Evolutionary conservation across 2,888 invertebrate species (phyloP).

Genomic region (Junonia oenone): DNA sequence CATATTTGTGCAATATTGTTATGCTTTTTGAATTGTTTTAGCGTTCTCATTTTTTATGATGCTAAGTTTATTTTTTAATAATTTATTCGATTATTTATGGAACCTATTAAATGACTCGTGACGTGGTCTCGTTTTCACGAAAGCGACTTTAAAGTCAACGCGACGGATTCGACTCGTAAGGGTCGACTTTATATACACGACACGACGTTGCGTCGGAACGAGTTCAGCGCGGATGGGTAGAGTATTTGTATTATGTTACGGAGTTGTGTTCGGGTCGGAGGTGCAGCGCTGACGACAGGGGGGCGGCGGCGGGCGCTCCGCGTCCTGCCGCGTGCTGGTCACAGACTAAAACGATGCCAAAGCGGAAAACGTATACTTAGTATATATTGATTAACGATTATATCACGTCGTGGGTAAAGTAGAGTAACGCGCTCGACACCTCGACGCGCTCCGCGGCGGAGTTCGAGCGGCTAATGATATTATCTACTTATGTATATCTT

Average conservation of each 20-base stretch:
- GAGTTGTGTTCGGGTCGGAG: constrained; percentile 35
- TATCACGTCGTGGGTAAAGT: constrained; percentile 69
- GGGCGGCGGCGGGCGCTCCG: constrained; percentile 33
- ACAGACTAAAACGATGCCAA: constrained; percentile 72
- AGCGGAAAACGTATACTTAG: constrained; percentile 71
- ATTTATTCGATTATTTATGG: constrained; percentile 43
- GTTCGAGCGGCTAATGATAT: constrained; percentile 46
- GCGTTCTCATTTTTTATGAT: constrained; percentile 50
- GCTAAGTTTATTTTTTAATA: constrained; percentile 32
- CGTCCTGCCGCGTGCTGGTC: constrained; percentile 46
- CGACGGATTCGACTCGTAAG: not conserved
- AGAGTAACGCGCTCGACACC: constrained; percentile 53
- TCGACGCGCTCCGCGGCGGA: constrained; percentile 39
- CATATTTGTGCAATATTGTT: constrained; percentile 74
- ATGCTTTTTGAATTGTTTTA: constrained; percentile 67
- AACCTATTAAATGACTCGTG: constrained; percentile 50
- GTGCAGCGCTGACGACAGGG: constrained; percentile 37
- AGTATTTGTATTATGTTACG: not conserved
- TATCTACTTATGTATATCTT: constrained; percentile 57
- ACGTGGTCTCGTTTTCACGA: constrained; percentile 50
- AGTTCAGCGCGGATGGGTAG: not conserved
- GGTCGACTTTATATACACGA: not conserved
- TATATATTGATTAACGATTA: constrained; percentile 66
- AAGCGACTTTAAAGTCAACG: constrained; percentile 26
- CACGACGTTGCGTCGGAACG: not conserved